Percentiles rank a stretch among this genome's conserved stretches.
phyloP scores from a whole-genome alignment of 2,797 vertebrate species.

The Lemur catta region DNA sequence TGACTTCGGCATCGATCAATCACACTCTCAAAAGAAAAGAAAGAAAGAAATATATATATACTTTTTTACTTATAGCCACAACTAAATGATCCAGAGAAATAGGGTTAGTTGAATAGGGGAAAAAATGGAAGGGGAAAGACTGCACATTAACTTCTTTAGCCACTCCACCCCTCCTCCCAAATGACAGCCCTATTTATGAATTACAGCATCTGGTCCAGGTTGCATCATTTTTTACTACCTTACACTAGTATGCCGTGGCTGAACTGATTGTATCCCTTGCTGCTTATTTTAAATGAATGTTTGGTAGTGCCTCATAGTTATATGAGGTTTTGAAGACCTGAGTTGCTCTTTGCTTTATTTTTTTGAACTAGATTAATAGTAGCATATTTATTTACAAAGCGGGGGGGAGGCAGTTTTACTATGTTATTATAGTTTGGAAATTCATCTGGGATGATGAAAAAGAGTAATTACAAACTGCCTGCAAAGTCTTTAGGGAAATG shows the following conservation, averaged over 20 bases:
- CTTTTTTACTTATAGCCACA: background rate
- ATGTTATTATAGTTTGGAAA: conserved; percentile 35
- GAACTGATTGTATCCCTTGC: background rate
- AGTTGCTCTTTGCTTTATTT: conserved; percentile 42
- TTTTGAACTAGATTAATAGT: conserved; percentile 47
- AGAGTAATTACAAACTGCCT: background rate
- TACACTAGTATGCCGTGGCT: background rate
- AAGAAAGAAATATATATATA: background rate
- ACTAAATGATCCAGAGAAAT: background rate
- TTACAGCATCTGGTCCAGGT: background rate
- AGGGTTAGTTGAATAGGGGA: background rate
- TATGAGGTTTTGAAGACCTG: conserved; percentile 26
- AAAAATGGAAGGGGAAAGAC: background rate
- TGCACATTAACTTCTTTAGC: background rate
- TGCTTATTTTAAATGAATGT: background rate
- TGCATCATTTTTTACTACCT: conserved; percentile 19
- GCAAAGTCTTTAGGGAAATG: background rate
- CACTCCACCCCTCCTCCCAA: background rate
- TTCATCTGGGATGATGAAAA: conserved; percentile 12
- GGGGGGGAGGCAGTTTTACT: background rate
- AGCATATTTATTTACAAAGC: background rate
- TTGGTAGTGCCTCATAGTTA: background rate
- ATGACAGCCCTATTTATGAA: background rate
- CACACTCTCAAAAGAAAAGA: background rate
- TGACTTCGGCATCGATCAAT: background rate